Percentiles rank a stretch among this genome's conserved stretches.
phyloP scores from a whole-genome alignment of 2,797 vertebrate genomes.

The Oreochromis mossambicus region DNA sequence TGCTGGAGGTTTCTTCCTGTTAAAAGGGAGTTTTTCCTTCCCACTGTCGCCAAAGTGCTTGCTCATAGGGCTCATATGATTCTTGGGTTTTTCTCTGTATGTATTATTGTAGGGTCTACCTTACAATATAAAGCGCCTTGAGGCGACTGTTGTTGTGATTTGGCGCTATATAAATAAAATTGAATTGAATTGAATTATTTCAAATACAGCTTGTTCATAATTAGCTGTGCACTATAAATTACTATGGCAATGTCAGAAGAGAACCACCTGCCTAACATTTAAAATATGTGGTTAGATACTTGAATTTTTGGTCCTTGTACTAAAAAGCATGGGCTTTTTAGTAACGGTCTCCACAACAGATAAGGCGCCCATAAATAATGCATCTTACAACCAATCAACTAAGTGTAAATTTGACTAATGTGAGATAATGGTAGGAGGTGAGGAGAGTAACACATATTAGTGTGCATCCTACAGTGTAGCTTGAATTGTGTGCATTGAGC shows the following conservation, averaged over 20 bases:
- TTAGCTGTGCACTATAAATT: neutral
- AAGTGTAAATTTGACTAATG: neutral
- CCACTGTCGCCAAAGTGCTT: no score
- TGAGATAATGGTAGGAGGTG: neutral
- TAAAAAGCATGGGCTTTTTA: neutral
- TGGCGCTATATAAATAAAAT: no score
- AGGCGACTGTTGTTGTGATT: no score
- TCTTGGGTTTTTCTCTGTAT: no score
- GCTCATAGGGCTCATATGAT: no score
- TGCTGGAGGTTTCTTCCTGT: no score
- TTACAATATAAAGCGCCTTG: no score
- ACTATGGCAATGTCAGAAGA: neutral
- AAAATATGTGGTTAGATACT: neutral
- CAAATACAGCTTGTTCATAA: neutral
- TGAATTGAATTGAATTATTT: neutral
- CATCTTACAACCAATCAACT: neutral
- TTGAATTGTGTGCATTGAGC: neutral
- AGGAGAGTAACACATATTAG: neutral
- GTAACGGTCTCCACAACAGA: neutral
- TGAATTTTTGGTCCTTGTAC: neutral
- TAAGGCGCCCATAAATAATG: neutral
- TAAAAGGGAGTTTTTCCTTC: no score
- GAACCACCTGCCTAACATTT: neutral
- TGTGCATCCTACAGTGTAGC: neutral
- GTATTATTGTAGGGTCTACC: no score